A percentile compares a stretch with the other conserved stretches of the same genome.
Evolutionary conservation across 2,888 invertebrate genomes (phyloP).

Genomic region (Nemurella pictetii): DNA sequence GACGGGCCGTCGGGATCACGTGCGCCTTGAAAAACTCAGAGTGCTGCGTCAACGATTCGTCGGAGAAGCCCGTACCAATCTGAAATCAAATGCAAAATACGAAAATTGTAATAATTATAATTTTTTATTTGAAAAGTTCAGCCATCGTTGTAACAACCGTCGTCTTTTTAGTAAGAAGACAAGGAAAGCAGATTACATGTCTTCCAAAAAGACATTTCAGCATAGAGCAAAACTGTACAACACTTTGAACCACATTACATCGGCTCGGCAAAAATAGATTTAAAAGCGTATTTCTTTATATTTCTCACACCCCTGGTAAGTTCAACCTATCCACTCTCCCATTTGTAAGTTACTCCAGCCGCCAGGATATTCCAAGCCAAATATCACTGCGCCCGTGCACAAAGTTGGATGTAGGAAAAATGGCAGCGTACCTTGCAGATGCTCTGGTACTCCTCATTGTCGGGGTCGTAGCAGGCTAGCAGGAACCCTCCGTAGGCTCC

Average conservation of each 20-base stretch:
- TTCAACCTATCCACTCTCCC: neutral
- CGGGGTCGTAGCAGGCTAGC: slow-evolving; percentile 88
- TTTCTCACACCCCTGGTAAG: too few species aligned
- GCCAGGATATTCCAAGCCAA: neutral
- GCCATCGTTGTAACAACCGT: too few species aligned
- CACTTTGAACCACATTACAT: too few species aligned
- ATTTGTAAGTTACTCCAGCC: neutral
- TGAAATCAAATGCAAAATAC: slow-evolving; percentile 46
- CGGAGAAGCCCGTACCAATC: slow-evolving; percentile 94
- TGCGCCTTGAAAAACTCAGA: slow-evolving; percentile 74
- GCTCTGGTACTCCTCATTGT: slow-evolving; percentile 88
- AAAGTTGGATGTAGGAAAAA: neutral
- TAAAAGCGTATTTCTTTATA: too few species aligned
- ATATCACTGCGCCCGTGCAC: neutral
- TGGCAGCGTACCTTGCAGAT: slow-evolving; percentile 92
- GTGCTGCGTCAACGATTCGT: slow-evolving; percentile 81
- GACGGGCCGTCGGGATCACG: slow-evolving; percentile 72
- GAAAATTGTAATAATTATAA: slow-evolving; percentile 29
- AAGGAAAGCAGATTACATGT: too few species aligned
- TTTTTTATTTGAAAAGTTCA: too few species aligned
- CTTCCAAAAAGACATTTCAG: too few species aligned
- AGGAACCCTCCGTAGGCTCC: slow-evolving; percentile 95
- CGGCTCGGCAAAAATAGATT: too few species aligned
- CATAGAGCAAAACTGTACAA: too few species aligned
- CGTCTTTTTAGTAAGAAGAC: too few species aligned